Evolutionary conservation across 2,113 vertebrate species (phyloP).

Genomic region (Macheiramphus alcinus): DNA sequence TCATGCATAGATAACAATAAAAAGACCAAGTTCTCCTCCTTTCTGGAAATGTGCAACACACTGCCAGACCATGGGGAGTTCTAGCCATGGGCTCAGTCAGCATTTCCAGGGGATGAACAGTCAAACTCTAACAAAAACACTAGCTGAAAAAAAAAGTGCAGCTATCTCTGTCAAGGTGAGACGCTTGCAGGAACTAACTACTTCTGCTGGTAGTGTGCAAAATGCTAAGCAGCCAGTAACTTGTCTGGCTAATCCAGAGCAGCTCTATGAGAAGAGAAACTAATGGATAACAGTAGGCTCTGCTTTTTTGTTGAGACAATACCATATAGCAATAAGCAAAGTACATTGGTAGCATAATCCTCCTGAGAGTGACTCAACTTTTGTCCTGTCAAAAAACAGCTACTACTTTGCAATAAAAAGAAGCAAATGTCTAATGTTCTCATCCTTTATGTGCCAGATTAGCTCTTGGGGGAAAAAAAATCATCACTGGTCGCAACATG

Average conservation of each 20-base stretch:
- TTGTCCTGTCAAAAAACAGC: background rate
- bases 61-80: background rate
- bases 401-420: constrained; percentile 1
- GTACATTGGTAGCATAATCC: background rate
- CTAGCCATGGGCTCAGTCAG: background rate
- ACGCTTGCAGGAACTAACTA: background rate
- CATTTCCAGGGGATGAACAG: background rate
- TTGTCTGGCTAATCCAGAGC: background rate
- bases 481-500: background rate
- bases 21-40: background rate
- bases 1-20: background rate
- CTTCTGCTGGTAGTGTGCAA: background rate
- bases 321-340: background rate
- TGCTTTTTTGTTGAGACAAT: background rate
- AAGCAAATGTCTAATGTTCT: background rate
- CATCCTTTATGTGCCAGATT: background rate
- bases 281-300: background rate
- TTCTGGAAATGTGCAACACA: background rate
- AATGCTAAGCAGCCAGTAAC: background rate
- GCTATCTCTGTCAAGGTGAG: background rate
- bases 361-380: background rate
- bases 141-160: background rate
- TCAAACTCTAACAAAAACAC: background rate
- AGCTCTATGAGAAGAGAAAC: background rate
- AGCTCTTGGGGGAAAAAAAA: background rate